Conservation (phyloP, 2,888 invertebrate genomes). For the Rhingia campestris region DNA sequence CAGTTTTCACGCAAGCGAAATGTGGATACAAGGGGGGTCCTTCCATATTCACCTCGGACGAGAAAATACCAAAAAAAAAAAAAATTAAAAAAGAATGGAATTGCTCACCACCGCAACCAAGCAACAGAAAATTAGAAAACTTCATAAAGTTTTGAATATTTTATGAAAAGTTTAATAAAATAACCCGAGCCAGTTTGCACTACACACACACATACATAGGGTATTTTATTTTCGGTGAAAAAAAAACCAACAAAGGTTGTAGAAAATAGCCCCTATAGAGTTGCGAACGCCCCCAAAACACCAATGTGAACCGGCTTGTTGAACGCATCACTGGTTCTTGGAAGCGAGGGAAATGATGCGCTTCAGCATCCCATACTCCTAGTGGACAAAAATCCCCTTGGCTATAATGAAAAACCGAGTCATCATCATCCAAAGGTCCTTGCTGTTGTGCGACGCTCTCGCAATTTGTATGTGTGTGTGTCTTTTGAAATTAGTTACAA, state of each 20-base stretch:
- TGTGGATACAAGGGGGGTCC: too few species aligned
- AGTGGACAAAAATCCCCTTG: slow-evolving; percentile 7
- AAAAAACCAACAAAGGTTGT: not conserved
- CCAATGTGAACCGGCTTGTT: slow-evolving; percentile 43
- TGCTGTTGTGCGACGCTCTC: not conserved
- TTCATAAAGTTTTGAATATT: slow-evolving; percentile 70
- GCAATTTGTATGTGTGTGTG: slow-evolving; percentile 3
- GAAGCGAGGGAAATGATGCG: slow-evolving; percentile 45
- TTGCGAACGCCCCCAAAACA: not conserved
- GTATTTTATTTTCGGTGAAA: slow-evolving; percentile 19
- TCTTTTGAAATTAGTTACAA: slow-evolving; percentile 56
- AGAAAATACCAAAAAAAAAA: not conserved
- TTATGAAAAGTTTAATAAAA: slow-evolving; percentile 55
- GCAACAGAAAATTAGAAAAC: slow-evolving; percentile 55
- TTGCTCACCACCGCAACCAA: slow-evolving; percentile 14
- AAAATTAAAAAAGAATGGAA: not conserved
- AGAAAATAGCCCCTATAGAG: not conserved
- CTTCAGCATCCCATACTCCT: not conserved
- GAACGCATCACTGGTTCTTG: slow-evolving; percentile 44
- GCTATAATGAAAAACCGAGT: slow-evolving; percentile 49
- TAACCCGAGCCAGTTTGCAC: slow-evolving; percentile 12
- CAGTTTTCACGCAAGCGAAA: slow-evolving; percentile 8
- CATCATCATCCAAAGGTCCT: slow-evolving; percentile 30
- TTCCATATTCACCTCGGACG: too few species aligned
- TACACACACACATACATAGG: slow-evolving; percentile 14